phyloP scores from a whole-genome alignment of 2,888 invertebrate genomes.

The Dugesia japonica region DNA sequence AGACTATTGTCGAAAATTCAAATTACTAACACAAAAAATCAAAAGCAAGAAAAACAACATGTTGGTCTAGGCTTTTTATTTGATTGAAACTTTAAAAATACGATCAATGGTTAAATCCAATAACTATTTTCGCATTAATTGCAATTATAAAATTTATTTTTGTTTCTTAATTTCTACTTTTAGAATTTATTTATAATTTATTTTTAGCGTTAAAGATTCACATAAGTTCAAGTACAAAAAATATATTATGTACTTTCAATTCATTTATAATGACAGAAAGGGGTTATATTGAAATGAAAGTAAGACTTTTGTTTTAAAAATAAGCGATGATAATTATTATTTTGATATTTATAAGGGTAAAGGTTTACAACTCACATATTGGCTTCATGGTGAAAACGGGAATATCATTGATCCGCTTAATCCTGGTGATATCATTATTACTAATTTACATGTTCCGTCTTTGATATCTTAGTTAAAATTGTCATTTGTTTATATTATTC shows the following conservation, averaged over 20 bases:
- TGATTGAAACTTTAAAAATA: too few species aligned
- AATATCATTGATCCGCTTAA: constrained; percentile 31
- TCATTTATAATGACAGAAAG: constrained; percentile 48
- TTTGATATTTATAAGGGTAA: constrained; percentile 43
- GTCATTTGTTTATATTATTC: background rate
- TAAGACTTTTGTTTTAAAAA: constrained; percentile 36
- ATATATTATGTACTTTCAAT: constrained; percentile 45
- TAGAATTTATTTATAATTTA: too few species aligned
- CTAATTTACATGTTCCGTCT: background rate
- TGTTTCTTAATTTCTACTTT: too few species aligned
- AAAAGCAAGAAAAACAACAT: too few species aligned
- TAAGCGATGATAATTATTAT: constrained; percentile 31
- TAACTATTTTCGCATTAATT: too few species aligned
- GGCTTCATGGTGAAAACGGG: constrained; percentile 43
- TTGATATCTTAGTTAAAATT: background rate
- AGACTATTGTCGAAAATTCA: too few species aligned
- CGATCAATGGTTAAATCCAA: too few species aligned
- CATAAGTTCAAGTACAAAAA: constrained; percentile 43
- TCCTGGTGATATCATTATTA: background rate
- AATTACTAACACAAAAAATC: too few species aligned
- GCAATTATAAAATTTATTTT: too few species aligned
- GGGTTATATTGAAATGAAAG: constrained; percentile 48
- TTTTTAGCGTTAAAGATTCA: constrained; percentile 54
- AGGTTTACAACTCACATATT: constrained; percentile 48
- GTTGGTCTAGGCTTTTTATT: too few species aligned